Base-by-base conservation (phyloP, 1,140 invertebrate genomes). In the Cylas formicarius region DNA sequence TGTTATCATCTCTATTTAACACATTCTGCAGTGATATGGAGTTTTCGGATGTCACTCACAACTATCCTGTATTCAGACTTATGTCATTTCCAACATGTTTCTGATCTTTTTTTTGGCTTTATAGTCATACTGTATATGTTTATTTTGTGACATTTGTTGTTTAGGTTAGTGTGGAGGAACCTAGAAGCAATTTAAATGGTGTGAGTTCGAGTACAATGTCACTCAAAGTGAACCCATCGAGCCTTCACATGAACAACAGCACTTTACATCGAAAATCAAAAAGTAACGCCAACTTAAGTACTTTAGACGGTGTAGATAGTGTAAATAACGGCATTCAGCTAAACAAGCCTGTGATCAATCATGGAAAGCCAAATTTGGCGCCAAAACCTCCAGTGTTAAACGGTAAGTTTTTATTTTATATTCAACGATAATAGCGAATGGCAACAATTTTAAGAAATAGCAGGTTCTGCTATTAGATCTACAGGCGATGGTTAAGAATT, bases 281-380 rank as follows among this genome's bases (percentile, higher is more conserved):
- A 40, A 65, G 62, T 42, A 65, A 62, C 45, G 55, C 52, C 4
- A 65, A 65, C 40, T 39, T 63, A 26, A 57, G 50, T 17, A 44
- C 51, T 5, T 38, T 59, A 40, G 59, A 63, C 32, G 45, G 20
- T 26, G 47, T 50, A 21, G 48, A 54, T 34, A 41, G 33, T 41
- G 42, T 41, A 39, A 52, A 45, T 32, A 43, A 38, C 46, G 32
- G 37, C 32, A 39, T 34, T 37, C 50, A 35, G 44, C 31, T 41
- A 38, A 49, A 9, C 38, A 55, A 52, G 44, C 52, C 47, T 48
- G 57, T 56, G 41, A 55, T 54, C 19, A 72, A 60, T 52, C 69
- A 73, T 61, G 72, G 73, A 20, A 76, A 76, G 54, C 73, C 73
- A 0, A 68, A 76, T 58, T 48, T 76, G 31, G 73, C 73, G 16